These are phyloP conservation scores for Nettapus auritus DNA, from an alignment of 2,113 vertebrate genomes.

Conservation along the genomic window DNA sequence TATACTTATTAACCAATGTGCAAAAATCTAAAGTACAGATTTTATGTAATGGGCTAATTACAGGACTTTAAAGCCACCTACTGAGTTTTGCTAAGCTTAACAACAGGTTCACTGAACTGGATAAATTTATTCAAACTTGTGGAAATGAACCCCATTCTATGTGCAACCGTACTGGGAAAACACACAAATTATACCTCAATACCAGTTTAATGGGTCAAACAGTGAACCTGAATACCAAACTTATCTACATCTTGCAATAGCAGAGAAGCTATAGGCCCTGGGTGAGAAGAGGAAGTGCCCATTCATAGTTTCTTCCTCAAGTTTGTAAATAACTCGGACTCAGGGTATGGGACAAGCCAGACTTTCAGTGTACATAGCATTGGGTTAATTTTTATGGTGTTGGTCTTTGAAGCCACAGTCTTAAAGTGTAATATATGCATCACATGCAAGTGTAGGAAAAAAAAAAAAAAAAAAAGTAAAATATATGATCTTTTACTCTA, in stretches of 20 bases:
- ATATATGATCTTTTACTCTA: neutral
- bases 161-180: constrained; percentile 85
- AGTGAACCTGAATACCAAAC: constrained; percentile 85
- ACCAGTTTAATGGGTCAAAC: constrained; percentile 89
- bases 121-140: constrained; percentile 90
- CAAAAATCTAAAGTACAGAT: constrained; percentile 86
- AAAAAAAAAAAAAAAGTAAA: constrained; percentile 10
- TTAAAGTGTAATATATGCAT: neutral
- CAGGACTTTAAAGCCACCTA: constrained; percentile 90
- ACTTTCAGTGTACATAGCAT: neutral
- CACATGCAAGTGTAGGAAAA: neutral
- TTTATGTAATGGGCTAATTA: constrained; percentile 91
- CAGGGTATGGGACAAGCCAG: neutral
- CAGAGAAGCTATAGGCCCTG: constrained; percentile 68
- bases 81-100: constrained; percentile 86
- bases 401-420: constrained; percentile 12
- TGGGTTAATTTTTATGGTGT: constrained; percentile 32
- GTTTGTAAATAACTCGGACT: constrained; percentile 74
- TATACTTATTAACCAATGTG: constrained; percentile 85
- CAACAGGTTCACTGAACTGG: constrained; percentile 91
- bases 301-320: constrained; percentile 70
- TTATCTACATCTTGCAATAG: constrained; percentile 80
- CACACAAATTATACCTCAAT: constrained; percentile 91
- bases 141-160: constrained; percentile 88
- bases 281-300: constrained; percentile 73